Conservation (phyloP, 2,888 invertebrate species). For the Drosophila austrosaltans region DNA sequence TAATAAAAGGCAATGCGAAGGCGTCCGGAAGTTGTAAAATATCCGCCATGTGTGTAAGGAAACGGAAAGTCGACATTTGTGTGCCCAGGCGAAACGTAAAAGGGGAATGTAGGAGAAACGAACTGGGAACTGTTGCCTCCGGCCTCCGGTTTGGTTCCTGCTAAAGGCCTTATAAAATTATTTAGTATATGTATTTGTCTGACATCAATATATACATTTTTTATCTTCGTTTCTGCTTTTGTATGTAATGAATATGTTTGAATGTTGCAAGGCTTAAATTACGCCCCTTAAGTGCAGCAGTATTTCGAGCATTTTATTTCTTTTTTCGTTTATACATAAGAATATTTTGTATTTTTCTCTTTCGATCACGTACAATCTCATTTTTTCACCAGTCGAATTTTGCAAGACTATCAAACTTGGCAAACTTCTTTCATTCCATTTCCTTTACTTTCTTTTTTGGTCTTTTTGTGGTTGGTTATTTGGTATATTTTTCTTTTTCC, state of each 20-base stretch:
- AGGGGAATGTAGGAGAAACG: conserved; percentile 21
- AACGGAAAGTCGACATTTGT: conserved; percentile 53
- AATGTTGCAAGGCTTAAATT: conserved; percentile 48
- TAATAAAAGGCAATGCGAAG: conserved; percentile 31
- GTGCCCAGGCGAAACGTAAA: conserved; percentile 13
- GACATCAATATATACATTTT: conserved; percentile 48
- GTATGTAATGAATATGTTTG: conserved; percentile 61
- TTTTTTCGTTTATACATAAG: conserved; percentile 22
- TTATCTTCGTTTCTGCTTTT: conserved; percentile 50
- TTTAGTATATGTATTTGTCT: conserved; percentile 30
- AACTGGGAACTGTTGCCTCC: conserved; percentile 12
- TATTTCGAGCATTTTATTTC: conserved; percentile 48
- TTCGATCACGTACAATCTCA: conserved; percentile 33
- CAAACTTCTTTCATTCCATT: conserved; percentile 25
- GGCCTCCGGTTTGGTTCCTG: conserved; percentile 12
- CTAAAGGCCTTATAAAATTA: conserved; percentile 54
- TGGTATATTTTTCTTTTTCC: background rate
- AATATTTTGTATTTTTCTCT: conserved; percentile 20
- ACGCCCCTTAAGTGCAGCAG: conserved; percentile 54
- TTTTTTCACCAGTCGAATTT: conserved; percentile 36
- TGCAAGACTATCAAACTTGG: conserved; percentile 27
- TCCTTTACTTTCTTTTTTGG: conserved; percentile 8
- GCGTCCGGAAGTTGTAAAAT: conserved; percentile 72
- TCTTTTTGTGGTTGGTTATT: background rate
- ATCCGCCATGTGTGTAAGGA: conserved; percentile 59